Conservation (phyloP, 2,797 vertebrate species). For the Malurus splendens region DNA sequence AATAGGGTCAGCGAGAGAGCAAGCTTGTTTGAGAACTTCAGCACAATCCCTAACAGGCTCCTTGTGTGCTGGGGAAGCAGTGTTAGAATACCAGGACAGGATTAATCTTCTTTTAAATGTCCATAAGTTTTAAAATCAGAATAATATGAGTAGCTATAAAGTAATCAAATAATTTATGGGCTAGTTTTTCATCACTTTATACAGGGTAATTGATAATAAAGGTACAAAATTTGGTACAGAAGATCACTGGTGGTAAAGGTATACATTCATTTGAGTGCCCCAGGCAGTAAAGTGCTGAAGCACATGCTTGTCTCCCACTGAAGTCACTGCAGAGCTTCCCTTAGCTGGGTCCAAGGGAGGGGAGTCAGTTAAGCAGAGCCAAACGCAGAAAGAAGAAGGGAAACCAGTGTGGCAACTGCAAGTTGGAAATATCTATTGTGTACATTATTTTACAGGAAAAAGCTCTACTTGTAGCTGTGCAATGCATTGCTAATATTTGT, state of each 20-base stretch:
- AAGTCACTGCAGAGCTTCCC: not conserved
- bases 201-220: not conserved
- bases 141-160: not conserved
- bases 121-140: not conserved
- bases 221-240: not conserved
- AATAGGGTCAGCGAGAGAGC: not conserved
- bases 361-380: not conserved
- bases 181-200: not conserved
- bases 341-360: not conserved
- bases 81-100: not conserved
- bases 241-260: not conserved
- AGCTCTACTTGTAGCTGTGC: not conserved
- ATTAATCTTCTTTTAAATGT: not conserved
- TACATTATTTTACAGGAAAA: not conserved
- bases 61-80: fast-evolving
- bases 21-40: not conserved
- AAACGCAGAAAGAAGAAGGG: not conserved
- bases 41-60: not conserved
- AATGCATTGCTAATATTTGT: not conserved
- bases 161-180: not conserved
- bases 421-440: not conserved
- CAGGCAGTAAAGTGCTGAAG: not conserved
- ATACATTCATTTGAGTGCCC: not conserved
- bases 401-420: fast-evolving
- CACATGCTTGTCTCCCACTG: not conserved